Evolutionary conservation across 2,113 vertebrate species (phyloP).

Genomic region (Polypterus senegalus): DNA sequence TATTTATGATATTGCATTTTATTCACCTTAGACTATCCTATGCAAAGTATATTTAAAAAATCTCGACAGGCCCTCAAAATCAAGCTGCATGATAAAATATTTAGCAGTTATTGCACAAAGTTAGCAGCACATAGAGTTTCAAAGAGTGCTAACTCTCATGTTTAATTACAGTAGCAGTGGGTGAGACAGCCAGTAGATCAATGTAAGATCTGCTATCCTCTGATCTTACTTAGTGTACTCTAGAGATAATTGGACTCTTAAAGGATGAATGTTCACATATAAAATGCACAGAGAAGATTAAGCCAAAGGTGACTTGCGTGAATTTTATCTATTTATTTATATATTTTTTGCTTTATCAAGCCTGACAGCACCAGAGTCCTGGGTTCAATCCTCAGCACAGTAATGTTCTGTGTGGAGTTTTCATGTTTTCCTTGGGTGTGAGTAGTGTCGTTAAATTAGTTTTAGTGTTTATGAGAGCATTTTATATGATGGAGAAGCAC

Average conservation of each 20-base stretch:
- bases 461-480: too few relatives aligned
- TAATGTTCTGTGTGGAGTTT: too few relatives aligned
- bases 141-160: conserved; percentile 73
- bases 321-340: too few relatives aligned
- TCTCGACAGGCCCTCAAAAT: conserved; percentile 81
- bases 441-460: too few relatives aligned
- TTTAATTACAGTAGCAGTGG: conserved; percentile 72
- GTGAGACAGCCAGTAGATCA: conserved; percentile 54
- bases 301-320: too few relatives aligned
- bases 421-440: too few relatives aligned
- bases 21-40: conserved; percentile 78
- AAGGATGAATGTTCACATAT: conserved; percentile 39
- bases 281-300: too few relatives aligned
- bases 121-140: conserved; percentile 68
- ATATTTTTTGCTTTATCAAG: too few relatives aligned
- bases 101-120: conserved; percentile 85
- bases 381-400: too few relatives aligned
- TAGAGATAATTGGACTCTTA: conserved; percentile 46
- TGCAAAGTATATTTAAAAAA: conserved; percentile 66
- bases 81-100: conserved; percentile 98
- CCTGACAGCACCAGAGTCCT: too few relatives aligned
- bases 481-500: too few relatives aligned
- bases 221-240: conserved; percentile 49
- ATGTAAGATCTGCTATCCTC: conserved; percentile 56
- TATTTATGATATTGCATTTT: conserved; percentile 73